Evolutionary conservation across 1,140 invertebrate species (phyloP), one percentile per base, ranked within the genome.

Genomic region (Condylostylus longicornis): DNA sequence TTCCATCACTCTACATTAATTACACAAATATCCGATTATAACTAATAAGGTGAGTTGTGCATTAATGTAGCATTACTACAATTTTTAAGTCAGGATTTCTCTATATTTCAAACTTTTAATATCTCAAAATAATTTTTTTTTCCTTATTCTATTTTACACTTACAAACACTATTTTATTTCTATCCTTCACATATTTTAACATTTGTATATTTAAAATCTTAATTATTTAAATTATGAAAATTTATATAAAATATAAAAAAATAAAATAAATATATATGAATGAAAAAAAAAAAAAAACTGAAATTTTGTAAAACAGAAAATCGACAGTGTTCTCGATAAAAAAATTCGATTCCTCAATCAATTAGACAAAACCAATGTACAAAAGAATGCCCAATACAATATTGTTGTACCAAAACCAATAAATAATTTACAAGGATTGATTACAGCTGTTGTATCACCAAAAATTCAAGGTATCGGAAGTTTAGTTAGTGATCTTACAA

Each of bases 321-420:
- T 82, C 60, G 79, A 82, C 57, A 71, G 73, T 19, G 67, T 81
- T 53, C 62, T 82, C 51, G 79, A 82, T 40, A 70, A 78, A 4
- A 82, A 82, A 54, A 82, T 77, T 2, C 67, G 68, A 12, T 69
- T 78, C 23, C 64, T 82, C 22, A 54, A 69, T 29, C 68, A 70
- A 18, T 51, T 82, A 43, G 79, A 82, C 49, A 67, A 70, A 15
- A 56, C 72, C 36, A 82, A 82, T 52, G 75, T 76, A 41, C 71
- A 69, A 35, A 74, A 82, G 57, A 82, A 82, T 54, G 71, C 69
- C 18, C 72, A 73, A 42, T 79, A 71, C 48, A 72, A 75, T n/a
- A 82, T 82, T 44, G 71, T 77, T 43, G 44, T 67, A 13, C 74
- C 74, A 23, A 44, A 66, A 61, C 28, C 69, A 55, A 55, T 59